Evolutionary conservation across 2,888 invertebrate genomes (phyloP).

Genomic region (Cynaeus angustus): DNA sequence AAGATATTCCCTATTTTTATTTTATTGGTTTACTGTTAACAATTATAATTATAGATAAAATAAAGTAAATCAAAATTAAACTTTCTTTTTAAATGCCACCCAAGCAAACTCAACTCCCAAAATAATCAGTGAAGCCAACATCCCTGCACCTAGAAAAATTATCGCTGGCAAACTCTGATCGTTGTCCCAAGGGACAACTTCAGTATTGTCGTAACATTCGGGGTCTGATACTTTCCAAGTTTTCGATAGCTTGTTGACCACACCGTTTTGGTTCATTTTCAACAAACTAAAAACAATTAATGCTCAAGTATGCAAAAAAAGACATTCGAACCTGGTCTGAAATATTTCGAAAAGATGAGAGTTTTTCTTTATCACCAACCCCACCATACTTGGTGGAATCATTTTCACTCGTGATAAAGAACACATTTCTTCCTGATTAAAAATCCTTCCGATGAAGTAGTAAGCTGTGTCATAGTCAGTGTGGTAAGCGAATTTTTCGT

Average conservation of each 20-base stretch:
- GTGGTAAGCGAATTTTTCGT: constrained; percentile 73
- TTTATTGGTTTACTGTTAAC: constrained; percentile 64
- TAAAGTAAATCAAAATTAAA: constrained; percentile 37
- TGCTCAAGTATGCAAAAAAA: too few relatives aligned
- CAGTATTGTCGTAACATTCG: constrained; percentile 48
- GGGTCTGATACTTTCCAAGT: constrained; percentile 50
- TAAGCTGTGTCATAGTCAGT: constrained; percentile 71
- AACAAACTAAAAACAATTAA: constrained; percentile 58
- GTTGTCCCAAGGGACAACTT: constrained; percentile 50
- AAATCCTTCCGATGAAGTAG: constrained; percentile 61
- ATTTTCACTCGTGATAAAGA: constrained; percentile 65
- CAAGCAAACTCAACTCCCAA: constrained; percentile 33
- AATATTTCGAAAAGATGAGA: constrained; percentile 58
- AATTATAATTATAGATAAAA: constrained; percentile 62
- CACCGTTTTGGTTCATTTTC: constrained; percentile 56
- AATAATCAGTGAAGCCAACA: constrained; percentile 26
- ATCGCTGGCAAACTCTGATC: constrained; percentile 51
- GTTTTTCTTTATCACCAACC: constrained; percentile 66
- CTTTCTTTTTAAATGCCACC: neutral
- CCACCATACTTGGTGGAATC: constrained; percentile 54
- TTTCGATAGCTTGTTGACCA: constrained; percentile 43
- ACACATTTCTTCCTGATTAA: constrained; percentile 70
- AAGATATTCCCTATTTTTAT: constrained; percentile 59
- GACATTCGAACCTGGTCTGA: constrained; percentile 53
- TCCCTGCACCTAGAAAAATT: constrained; percentile 47